A percentile compares a stretch with the other conserved stretches of the same genome.
Conservation (phyloP, 2,113 vertebrate species). For the Sorex araneus region DNA sequence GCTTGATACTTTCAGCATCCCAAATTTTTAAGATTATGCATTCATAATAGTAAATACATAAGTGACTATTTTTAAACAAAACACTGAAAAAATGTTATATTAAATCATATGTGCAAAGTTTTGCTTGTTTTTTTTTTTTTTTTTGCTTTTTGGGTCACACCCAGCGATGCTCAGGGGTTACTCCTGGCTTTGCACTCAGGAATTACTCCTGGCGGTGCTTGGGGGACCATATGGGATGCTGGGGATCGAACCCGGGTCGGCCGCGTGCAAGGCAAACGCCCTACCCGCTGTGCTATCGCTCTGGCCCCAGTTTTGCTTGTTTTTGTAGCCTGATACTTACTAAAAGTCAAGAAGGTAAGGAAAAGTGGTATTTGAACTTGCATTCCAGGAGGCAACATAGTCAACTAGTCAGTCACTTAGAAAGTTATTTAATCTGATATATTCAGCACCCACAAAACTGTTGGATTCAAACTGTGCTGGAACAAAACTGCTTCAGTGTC, state of each 20-base stretch:
- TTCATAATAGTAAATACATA: constrained; percentile 4
- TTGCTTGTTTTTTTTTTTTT: constrained; percentile 33
- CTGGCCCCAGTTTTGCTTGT: constrained; percentile 38
- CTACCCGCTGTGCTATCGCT: no score
- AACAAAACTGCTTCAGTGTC: neutral
- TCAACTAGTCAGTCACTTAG: neutral
- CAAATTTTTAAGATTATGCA: constrained; percentile 45
- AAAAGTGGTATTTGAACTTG: neutral
- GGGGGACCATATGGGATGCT: no score
- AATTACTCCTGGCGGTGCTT: no score
- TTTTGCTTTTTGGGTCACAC: no score
- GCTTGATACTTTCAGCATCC: neutral
- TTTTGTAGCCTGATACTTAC: neutral
- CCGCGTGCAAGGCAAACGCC: no score
- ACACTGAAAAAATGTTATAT: neutral
- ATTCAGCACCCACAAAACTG: neutral
- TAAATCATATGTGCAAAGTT: constrained; percentile 4
- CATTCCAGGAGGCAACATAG: neutral
- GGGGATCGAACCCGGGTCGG: no score
- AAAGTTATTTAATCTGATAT: constrained; percentile 2
- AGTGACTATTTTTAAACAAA: constrained; percentile 54
- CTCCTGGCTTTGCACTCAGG: no score
- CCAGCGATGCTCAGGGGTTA: no score
- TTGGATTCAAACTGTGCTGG: neutral
- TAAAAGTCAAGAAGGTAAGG: constrained; percentile 21